These are phyloP conservation scores for Netelia melanura DNA, from an alignment of 2,888 invertebrate genomes.

Conservation along the genomic window DNA sequence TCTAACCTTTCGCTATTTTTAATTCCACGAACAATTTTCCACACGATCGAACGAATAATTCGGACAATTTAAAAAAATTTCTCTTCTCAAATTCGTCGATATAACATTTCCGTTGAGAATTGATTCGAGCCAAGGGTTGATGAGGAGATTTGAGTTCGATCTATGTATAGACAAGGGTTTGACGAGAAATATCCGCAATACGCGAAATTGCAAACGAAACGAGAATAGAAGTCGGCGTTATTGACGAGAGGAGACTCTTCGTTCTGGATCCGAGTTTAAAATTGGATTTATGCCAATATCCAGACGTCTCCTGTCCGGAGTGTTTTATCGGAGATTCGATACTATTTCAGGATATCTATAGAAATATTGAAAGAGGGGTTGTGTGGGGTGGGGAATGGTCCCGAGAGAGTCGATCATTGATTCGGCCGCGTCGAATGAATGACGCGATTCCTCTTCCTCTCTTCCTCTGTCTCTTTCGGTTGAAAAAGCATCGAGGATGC, in stretches of 20 bases:
- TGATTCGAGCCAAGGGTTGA: no score
- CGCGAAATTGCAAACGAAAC: constrained; percentile 21
- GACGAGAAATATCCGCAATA: neutral
- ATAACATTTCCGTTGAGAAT: no score
- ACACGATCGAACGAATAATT: no score
- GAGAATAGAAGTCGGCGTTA: constrained; percentile 52
- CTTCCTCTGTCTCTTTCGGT: neutral
- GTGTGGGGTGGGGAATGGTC: neutral
- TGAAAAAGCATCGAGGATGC: constrained; percentile 16
- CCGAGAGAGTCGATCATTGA: constrained; percentile 45
- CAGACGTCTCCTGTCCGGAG: constrained; percentile 14
- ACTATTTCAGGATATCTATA: constrained; percentile 45
- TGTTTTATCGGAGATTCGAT: constrained; percentile 35
- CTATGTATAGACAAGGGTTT: no score
- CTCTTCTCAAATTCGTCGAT: no score
- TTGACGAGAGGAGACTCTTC: constrained; percentile 41
- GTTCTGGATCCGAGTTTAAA: constrained; percentile 43
- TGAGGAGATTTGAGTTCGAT: no score
- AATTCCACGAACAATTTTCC: no score
- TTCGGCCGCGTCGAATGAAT: constrained; percentile 22
- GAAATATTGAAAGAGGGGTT: neutral
- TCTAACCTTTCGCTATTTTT: no score
- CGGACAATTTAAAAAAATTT: no score
- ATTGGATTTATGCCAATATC: constrained; percentile 61
- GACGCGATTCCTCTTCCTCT: neutral